These are phyloP conservation scores for Gastrophryne carolinensis DNA, from an alignment of 2,797 vertebrate species.

Conservation along the genomic window DNA sequence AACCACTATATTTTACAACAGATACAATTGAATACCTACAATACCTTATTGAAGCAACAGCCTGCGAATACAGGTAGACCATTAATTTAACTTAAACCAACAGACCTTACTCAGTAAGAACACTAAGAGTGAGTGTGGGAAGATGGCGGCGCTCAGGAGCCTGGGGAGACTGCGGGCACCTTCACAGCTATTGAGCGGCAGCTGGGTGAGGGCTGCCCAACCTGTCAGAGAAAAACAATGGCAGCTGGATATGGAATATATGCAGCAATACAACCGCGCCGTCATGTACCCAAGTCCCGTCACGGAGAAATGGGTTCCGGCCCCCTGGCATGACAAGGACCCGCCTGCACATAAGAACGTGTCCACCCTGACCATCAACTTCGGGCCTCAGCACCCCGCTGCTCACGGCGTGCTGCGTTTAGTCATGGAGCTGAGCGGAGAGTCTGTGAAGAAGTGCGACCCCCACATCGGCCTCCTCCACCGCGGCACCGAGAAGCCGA, in stretches of 20 bases:
- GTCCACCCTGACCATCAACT: slow-evolving; percentile 88
- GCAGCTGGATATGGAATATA: slow-evolving; percentile 89
- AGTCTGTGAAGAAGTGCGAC: slow-evolving; percentile 89
- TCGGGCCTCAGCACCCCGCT: slow-evolving; percentile 92
- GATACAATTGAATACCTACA: too few species aligned
- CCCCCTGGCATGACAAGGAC: slow-evolving; percentile 90
- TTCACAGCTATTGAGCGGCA: slow-evolving; percentile 49
- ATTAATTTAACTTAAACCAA: too few species aligned
- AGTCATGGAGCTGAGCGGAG: slow-evolving; percentile 91
- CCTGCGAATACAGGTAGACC: too few species aligned
- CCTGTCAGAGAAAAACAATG: slow-evolving; percentile 75
- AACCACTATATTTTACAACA: too few species aligned
- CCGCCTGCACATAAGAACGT: slow-evolving; percentile 73
- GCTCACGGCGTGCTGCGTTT: slow-evolving; percentile 90
- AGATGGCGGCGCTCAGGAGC: slow-evolving; percentile 68
- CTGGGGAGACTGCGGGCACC: slow-evolving; percentile 56
- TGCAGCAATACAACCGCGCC: slow-evolving; percentile 74
- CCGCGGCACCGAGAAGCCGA: slow-evolving; percentile 92
- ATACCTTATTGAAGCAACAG: too few species aligned
- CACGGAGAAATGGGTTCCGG: slow-evolving; percentile 82
- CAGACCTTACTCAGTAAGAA: too few species aligned
- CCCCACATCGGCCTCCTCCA: slow-evolving; percentile 91
- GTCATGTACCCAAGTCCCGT: slow-evolving; percentile 83
- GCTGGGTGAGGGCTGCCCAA: slow-evolving; percentile 46
- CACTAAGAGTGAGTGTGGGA: too few species aligned